Conservation (phyloP, 2,113 vertebrate species). For the Pionites leucogaster region DNA sequence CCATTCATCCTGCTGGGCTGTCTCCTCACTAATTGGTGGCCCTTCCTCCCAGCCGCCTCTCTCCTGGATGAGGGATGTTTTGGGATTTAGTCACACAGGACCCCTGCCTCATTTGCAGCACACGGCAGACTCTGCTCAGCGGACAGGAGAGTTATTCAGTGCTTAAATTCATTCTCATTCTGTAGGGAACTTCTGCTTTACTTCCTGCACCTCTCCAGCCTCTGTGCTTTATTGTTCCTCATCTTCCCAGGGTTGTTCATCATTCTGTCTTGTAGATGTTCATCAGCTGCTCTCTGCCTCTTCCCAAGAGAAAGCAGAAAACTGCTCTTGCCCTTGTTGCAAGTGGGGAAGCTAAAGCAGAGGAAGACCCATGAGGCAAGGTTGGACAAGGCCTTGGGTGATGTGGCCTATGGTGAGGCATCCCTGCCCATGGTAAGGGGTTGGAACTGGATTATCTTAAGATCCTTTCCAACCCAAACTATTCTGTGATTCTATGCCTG, state of each 20-base stretch:
- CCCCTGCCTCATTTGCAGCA: neutral
- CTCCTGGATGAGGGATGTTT: neutral
- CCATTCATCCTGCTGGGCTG: neutral
- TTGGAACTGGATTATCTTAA: neutral
- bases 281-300: neutral
- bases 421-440: neutral
- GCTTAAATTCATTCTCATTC: neutral
- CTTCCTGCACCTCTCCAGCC: neutral
- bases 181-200: neutral
- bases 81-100: neutral
- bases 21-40: neutral
- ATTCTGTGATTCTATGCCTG: neutral
- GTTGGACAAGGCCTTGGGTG: neutral
- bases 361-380: fast-evolving
- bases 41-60: neutral
- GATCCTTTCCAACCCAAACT: neutral
- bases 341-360: neutral
- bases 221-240: neutral
- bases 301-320: neutral
- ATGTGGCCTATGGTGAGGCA: neutral
- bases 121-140: neutral
- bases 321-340: neutral
- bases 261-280: neutral
- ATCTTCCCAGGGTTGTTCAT: neutral
- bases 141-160: neutral